Evolutionary conservation across 2,113 vertebrate species (phyloP), one percentile per base, ranked within the genome.

Genomic region (Poicephalus meyeri): DNA sequence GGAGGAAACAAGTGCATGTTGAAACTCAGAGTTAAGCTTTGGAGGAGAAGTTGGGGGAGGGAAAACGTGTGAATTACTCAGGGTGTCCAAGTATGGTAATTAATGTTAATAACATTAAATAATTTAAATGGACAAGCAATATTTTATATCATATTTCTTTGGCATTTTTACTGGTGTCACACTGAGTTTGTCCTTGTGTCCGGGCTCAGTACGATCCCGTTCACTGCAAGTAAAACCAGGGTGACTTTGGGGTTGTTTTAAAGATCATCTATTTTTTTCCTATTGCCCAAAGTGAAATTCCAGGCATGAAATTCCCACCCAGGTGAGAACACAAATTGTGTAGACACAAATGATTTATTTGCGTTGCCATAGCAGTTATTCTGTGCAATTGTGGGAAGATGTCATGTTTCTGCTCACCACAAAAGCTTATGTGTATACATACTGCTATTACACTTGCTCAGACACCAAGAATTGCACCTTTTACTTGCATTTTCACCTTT

Each of bases 121-220:
- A 78, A 94, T 97, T 93, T 93, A 83, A 97, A 80, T 7, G 23
- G 96, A 93, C 94, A 88, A 95, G 96, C 56, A 76, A 80, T 95
- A 93, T 93, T 96, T 97, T 95, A 96, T 49, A 44, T 64, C 47
- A 3, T 31, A 41, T 31, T 76, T 93, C 96, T 66, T 89, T 92
- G 93, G 88, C 91, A 46, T 76, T 97, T 97, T 97, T 95, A 96
- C 64, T 80, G 63, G 88, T 50, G 50, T 95, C 89, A 94, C 79
- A 9, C 20, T 24, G 52, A 53, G 24, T 93, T 94, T 96, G 92
- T 93, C 95, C 94, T 97, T 95, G 89, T 16, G 63, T 64, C 71
- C 56, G 37, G 44, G 53, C 68, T 64, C 71, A 52, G 58, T 71
- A 7, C 46, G 15, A 50, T 78, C 44, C 63, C 47, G 26, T 61